Percentiles rank a stretch among this genome's conserved stretches.
These are phyloP conservation scores for Siphamia tubifer DNA, from an alignment of 2,113 vertebrate genomes.

Conservation along the genomic window DNA sequence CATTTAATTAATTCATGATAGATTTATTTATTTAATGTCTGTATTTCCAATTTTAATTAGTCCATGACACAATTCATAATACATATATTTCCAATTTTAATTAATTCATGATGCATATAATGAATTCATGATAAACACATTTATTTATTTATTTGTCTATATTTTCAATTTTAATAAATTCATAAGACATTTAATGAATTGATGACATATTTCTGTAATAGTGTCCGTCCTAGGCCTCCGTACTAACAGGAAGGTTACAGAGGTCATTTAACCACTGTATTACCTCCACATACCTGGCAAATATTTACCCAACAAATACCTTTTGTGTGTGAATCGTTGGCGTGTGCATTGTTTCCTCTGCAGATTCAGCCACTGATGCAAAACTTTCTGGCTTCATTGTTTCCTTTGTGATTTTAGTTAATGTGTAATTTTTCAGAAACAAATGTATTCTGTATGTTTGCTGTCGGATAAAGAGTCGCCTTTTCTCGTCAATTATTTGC, in stretches of 20 bases:
- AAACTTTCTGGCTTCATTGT: slow-evolving; percentile 47
- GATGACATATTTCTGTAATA: too few relatives aligned
- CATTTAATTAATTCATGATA: too few relatives aligned
- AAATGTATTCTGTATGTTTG: slow-evolving; percentile 17
- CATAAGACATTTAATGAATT: too few relatives aligned
- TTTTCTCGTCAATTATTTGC: slow-evolving; percentile 67
- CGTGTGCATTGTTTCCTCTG: background rate
- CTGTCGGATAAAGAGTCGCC: slow-evolving; percentile 12
- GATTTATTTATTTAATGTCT: too few relatives aligned
- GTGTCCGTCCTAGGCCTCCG: too few relatives aligned
- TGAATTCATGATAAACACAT: too few relatives aligned
- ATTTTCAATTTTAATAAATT: too few relatives aligned
- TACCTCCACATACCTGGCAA: slow-evolving; percentile 5
- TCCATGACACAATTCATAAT: too few relatives aligned
- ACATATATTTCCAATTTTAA: too few relatives aligned
- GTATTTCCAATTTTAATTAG: too few relatives aligned
- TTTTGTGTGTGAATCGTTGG: background rate
- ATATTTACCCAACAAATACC: slow-evolving; percentile 14
- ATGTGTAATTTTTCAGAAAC: slow-evolving; percentile 58
- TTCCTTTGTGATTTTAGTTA: slow-evolving; percentile 50
- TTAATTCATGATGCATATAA: too few relatives aligned
- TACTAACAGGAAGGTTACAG: background rate
- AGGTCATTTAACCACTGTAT: background rate
- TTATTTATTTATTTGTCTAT: too few relatives aligned
- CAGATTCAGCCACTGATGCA: slow-evolving; percentile 16